Base-by-base conservation (phyloP, 2,797 vertebrate genomes). In the Scleropages formosus region DNA sequence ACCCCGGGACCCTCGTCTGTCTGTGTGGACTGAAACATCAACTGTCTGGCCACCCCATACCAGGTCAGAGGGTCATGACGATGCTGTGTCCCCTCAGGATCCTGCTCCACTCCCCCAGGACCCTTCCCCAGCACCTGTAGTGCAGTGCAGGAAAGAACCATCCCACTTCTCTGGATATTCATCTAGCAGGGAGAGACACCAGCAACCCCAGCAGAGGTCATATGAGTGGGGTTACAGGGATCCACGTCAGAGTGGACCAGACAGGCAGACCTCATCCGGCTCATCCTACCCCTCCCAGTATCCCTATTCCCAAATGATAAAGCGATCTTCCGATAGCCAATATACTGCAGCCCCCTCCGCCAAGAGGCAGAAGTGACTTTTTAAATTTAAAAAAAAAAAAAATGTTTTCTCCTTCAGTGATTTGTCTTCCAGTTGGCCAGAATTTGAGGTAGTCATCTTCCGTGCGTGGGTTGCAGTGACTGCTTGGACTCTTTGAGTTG, bases 1-100 rank as follows among this genome's bases (percentile, higher is more conserved):
- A 1, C 86, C 77, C 0, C 84, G 84, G 61, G 92, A 94, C 79
- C 92, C 93, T 0, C 84, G 92, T 1, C 83, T 91, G 77, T 76
- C 82, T 0, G 65, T 78, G 3, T 84, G 84, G 18, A 56, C 79
- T 62, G 76, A 84, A 47, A 0, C 24, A 15, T 39, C 18, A 0
- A 26, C 39, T 0, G 80, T 74, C 10, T 46, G 71, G 24, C 82
- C 46, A 20, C 82, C 78, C 15, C 60, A 16, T 0, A 12, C 70
- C 15, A 9, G 15, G 10, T 6, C n/a, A 22, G 9, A 16, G 1
- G 46, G 53, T 56, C 18, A 10, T 39, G 31, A 39, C 31, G 39
- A 31, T 39, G 31, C 6, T 39, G 31, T 39, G 31, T 39, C 31
- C 31, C 31, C 31, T 39, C 31, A 31, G 6, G 31, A 39, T 31